Evolutionary conservation across 1,140 invertebrate species (phyloP).

Genomic region (Grapholita molesta): DNA sequence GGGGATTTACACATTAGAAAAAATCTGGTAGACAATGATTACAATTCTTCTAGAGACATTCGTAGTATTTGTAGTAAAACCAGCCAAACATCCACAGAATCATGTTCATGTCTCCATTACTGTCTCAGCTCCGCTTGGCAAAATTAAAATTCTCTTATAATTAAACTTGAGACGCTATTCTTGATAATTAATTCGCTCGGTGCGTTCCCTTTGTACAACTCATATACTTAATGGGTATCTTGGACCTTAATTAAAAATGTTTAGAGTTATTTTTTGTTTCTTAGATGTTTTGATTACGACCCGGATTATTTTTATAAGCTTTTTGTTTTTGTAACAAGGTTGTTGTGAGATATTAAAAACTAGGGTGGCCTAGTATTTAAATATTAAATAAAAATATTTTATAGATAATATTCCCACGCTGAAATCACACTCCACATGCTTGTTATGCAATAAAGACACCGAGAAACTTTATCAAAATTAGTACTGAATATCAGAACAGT

Average conservation of each 20-base stretch:
- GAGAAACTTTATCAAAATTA: too few relatives aligned
- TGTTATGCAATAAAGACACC: too few relatives aligned
- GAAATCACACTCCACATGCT: too few relatives aligned
- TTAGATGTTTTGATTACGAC: background rate
- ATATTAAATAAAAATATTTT: too few relatives aligned
- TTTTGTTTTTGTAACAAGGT: background rate
- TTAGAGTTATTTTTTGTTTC: background rate
- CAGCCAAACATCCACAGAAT: background rate
- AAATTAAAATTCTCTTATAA: constrained; percentile 13
- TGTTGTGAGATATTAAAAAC: background rate
- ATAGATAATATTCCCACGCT: too few relatives aligned
- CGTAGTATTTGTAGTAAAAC: background rate
- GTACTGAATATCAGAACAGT: too few relatives aligned
- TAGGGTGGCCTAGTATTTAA: too few relatives aligned
- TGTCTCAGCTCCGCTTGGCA: constrained; percentile 7
- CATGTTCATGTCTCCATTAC: constrained; percentile 15
- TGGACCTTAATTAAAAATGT: constrained; percentile 8
- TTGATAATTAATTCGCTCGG: constrained; percentile 4
- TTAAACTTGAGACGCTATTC: background rate
- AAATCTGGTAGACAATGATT: too few relatives aligned
- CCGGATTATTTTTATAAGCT: background rate
- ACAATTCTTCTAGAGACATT: background rate
- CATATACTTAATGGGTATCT: constrained; percentile 12
- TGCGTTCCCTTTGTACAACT: constrained; percentile 1
- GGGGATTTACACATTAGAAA: too few relatives aligned